phyloP scores from a whole-genome alignment of 2,797 vertebrate species.

The Gambusia yucatana region DNA sequence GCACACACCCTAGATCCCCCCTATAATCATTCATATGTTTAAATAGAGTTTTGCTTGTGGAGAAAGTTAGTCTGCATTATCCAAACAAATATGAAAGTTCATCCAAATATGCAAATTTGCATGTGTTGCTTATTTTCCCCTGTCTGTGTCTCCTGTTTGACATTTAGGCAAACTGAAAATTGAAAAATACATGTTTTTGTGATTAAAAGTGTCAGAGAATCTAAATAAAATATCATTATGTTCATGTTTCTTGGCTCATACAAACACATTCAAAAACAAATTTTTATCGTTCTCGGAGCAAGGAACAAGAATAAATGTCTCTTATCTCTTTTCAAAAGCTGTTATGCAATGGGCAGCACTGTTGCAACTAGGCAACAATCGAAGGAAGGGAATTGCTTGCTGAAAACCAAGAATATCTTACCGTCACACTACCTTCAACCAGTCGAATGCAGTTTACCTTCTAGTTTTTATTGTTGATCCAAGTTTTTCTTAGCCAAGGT shows the following conservation, averaged over 20 bases:
- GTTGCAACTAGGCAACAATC: neutral
- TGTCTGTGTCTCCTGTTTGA: constrained; percentile 47
- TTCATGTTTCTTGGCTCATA: constrained; percentile 8
- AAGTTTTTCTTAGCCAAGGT: neutral
- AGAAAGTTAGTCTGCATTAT: neutral
- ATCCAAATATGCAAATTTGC: constrained; percentile 21
- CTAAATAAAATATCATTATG: neutral
- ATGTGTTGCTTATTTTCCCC: constrained; percentile 24
- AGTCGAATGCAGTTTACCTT: neutral
- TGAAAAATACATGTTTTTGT: constrained; percentile 32
- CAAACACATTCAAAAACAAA: constrained; percentile 7
- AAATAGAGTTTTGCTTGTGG: neutral
- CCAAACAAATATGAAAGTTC: neutral
- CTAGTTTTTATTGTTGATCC: neutral
- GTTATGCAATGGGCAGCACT: neutral
- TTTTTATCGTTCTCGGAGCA: neutral
- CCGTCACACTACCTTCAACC: neutral
- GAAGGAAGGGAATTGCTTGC: neutral
- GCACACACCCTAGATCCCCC: neutral
- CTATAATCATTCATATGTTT: constrained; percentile 1
- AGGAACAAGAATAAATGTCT: neutral
- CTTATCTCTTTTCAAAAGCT: constrained; percentile 3
- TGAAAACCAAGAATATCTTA: constrained; percentile 5
- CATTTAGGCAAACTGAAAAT: constrained; percentile 52
- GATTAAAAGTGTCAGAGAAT: constrained; percentile 24